Conservation (phyloP, 2,797 vertebrate genomes). For the Acanthis flammea region DNA sequence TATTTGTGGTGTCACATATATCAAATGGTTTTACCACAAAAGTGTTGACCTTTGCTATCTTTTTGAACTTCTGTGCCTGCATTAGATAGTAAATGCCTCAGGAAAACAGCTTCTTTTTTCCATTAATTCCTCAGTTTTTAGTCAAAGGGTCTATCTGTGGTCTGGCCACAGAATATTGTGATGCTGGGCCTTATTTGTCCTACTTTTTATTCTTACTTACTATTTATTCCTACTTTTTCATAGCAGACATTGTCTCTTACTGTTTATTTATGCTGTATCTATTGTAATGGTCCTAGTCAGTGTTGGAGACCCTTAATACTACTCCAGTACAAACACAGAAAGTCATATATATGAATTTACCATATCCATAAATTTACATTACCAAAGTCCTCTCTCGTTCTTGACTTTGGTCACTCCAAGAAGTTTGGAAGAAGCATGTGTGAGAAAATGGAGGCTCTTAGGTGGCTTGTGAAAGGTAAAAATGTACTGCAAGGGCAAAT, state of each 20-base stretch:
- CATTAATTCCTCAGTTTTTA: neutral
- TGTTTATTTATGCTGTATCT: neutral
- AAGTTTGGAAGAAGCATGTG: neutral
- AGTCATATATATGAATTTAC: neutral
- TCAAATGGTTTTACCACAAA: neutral
- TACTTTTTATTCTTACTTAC: neutral
- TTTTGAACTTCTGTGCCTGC: neutral
- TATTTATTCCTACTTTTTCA: neutral
- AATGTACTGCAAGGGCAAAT: neutral
- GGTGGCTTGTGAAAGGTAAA: neutral
- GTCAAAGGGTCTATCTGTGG: neutral
- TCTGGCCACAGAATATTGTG: neutral
- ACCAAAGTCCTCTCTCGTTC: neutral
- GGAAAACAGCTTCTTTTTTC: neutral
- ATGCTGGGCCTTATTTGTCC: neutral
- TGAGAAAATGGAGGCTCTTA: neutral
- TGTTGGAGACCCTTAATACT: neutral
- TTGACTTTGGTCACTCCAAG: neutral
- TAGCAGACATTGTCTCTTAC: neutral
- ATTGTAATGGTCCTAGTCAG: neutral
- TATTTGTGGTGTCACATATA: fast-evolving
- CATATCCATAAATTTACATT: fast-evolving
- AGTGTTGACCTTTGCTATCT: neutral
- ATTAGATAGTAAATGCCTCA: neutral
- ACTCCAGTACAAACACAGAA: neutral